Base-by-base conservation (phyloP, 2,113 vertebrate species). In the Crocuta crocuta region DNA sequence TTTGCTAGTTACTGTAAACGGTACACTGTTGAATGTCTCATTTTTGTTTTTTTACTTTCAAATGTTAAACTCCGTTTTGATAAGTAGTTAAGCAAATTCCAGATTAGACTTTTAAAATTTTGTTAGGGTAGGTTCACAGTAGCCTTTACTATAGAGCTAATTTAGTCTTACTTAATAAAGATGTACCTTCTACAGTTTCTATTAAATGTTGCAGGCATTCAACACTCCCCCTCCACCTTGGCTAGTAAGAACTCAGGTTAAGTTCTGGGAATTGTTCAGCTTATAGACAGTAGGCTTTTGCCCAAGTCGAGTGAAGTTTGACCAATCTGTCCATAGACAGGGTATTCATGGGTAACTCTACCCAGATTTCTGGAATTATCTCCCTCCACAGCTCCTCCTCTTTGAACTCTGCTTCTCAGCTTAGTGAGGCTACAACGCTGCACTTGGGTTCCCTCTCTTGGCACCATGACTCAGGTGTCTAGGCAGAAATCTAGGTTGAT, bases 41-140 rank as follows among this genome's bases (percentile, higher is more conserved):
- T 58, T 58, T 82, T 82, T 91, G 89, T 80, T 70, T 92, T 92
- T 78, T 70, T 55, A 80, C 23, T 91, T 68, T 70, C 10, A 81
- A 83, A 53, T 83, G 5, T 68, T 48, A 58, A 66, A 73, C 21
- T 73, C 63, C 13, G 28, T 70, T 65, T 39, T 53, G 23, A 91
- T 15, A 35, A 53, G 74, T 24, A 92, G 65, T 71, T 63, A 78
- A n/a, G 9, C 23, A 58, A 82, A 6, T 39, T 82, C 35, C 48
- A 92, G 28, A 82, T 58, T 21, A 71, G 90, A 58, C 66, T 58
- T 82, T 71, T 55, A 70, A 61, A 61, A 66, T 21, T 73, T 83
- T 93, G 45, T 50, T 53, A 66, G 71, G 26, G 71, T 78, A 80
- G 43, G 70, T 66, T 81, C 43, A 78, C 58, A 93, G 70, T 65